Conservation (phyloP, 2,797 vertebrate species). For the Cyprinella venusta region DNA sequence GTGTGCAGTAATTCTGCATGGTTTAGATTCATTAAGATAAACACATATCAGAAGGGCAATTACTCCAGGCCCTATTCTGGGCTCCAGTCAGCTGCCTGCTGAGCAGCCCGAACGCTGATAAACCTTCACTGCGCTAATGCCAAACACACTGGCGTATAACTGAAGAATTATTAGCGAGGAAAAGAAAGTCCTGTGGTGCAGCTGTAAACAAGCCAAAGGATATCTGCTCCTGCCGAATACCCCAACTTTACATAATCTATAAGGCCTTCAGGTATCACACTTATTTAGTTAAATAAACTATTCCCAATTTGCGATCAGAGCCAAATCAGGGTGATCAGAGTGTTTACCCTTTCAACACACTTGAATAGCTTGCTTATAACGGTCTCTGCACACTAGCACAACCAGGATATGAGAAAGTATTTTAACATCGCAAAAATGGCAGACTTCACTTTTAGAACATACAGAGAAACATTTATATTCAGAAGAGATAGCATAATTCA, state of each 20-base stretch:
- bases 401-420: background rate
- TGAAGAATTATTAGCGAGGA: background rate
- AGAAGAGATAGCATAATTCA: background rate
- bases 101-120: conserved; percentile 28
- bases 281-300: conserved; percentile 14
- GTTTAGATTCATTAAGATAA: conserved; percentile 51
- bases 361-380: background rate
- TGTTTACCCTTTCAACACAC: background rate
- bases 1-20: conserved; percentile 21
- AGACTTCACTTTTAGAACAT: background rate
- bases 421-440: background rate
- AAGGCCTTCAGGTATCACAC: background rate
- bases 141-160: conserved; percentile 19
- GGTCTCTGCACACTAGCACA: background rate
- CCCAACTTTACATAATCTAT: background rate
- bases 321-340: too few species aligned
- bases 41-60: conserved; percentile 33
- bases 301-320: background rate
- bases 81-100: conserved; percentile 28
- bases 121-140: conserved; percentile 20
- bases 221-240: background rate
- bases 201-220: conserved; percentile 18
- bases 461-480: conserved; percentile 11
- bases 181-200: conserved; percentile 22
- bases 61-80: conserved; percentile 37